Percentiles rank a stretch among this genome's conserved stretches.
Evolutionary conservation across 1,140 invertebrate genomes (phyloP).

Genomic region (Cheumatopsyche charites): DNA sequence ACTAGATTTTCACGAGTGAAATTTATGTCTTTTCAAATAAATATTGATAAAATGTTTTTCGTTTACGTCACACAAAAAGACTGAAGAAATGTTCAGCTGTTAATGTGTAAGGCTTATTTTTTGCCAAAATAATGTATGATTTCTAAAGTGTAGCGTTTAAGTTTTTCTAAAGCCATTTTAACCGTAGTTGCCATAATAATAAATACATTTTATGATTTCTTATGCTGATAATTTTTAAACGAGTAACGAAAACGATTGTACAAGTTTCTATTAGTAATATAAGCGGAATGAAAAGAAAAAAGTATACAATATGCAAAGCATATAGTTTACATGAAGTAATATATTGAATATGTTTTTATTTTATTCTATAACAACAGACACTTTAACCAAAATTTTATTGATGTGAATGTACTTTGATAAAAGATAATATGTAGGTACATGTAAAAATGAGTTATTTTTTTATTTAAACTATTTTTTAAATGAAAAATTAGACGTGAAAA

Average conservation of each 20-base stretch:
- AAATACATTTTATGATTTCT: conserved; percentile 15
- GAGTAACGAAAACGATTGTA: background rate
- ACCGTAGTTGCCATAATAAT: conserved; percentile 48
- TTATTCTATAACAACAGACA: conserved; percentile 4
- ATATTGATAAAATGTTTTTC: conserved; percentile 5
- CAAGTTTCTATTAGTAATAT: conserved; percentile 8
- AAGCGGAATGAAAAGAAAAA: conserved; percentile 10
- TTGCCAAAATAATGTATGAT: conserved; percentile 21
- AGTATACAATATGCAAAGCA: conserved; percentile 26
- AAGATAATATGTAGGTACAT: conserved; percentile 1
- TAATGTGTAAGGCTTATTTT: conserved; percentile 30
- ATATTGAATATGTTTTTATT: conserved; percentile 14
- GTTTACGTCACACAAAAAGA: conserved; percentile 30
- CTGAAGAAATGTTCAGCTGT: conserved; percentile 35
- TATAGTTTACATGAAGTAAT: background rate
- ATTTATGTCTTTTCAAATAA: too few relatives aligned
- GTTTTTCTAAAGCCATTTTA: conserved; percentile 41
- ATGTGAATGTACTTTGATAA: conserved; percentile 12
- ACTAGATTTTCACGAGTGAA: too few relatives aligned
- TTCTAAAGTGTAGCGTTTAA: conserved; percentile 27
- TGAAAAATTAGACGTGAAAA: conserved; percentile 5
- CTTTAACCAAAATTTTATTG: conserved; percentile 15
- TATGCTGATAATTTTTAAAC: conserved; percentile 19
- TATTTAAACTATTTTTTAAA: background rate
- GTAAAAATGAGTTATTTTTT: conserved; percentile 22